phyloP scores from a whole-genome alignment of 2,797 vertebrate species.

The Helostoma temminkii region DNA sequence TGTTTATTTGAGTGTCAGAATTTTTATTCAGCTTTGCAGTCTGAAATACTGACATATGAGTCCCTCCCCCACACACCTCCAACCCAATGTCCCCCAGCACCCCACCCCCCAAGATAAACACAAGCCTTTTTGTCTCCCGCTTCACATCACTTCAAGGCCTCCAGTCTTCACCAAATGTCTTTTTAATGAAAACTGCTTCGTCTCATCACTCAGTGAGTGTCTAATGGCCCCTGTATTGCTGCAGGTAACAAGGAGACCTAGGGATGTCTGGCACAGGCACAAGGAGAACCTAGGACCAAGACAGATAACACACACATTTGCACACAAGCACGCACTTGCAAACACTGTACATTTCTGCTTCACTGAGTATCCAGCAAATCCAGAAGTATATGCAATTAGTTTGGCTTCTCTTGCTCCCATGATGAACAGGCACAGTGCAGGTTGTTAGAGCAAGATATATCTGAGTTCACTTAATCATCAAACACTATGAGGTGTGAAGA shows the following conservation, averaged over 20 bases:
- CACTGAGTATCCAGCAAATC: constrained; percentile 44
- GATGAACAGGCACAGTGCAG: constrained; percentile 50
- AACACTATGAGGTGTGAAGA: constrained; percentile 54
- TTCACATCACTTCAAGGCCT: constrained; percentile 71
- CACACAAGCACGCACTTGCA: not conserved
- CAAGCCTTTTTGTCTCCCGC: constrained; percentile 54
- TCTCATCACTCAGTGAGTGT: constrained; percentile 72
- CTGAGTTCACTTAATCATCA: constrained; percentile 68
- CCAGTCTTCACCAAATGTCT: constrained; percentile 76
- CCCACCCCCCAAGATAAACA: constrained; percentile 46
- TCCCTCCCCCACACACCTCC: constrained; percentile 35
- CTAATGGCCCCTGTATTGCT: constrained; percentile 72
- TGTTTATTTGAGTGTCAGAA: constrained; percentile 65
- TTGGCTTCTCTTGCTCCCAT: constrained; percentile 49
- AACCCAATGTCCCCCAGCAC: not conserved
- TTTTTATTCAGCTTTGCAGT: constrained; percentile 36
- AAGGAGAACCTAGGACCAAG: constrained; percentile 44
- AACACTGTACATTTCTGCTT: constrained; percentile 44
- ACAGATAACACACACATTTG: constrained; percentile 36
- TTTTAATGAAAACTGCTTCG: constrained; percentile 81
- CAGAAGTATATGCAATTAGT: constrained; percentile 62
- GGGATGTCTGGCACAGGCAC: constrained; percentile 58
- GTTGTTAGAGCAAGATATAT: constrained; percentile 68
- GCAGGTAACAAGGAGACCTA: constrained; percentile 65
- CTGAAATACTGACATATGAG: constrained; percentile 66